Evolutionary conservation across 2,888 invertebrate species (phyloP).

Genomic region (Erebia palarica): DNA sequence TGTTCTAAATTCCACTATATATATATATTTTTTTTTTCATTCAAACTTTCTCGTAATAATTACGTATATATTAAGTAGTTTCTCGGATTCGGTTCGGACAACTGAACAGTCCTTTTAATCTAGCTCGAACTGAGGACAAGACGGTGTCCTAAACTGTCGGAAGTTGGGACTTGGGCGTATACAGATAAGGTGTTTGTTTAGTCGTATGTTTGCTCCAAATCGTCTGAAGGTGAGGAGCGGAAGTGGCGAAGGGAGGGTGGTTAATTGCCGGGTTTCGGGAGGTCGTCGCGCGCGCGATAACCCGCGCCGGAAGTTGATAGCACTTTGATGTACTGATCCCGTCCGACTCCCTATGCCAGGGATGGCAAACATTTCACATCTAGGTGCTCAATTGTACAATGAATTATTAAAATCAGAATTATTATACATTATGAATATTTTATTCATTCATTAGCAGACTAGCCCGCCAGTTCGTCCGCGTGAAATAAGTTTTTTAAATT

Average conservation of each 20-base stretch:
- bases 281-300: conserved; percentile 69
- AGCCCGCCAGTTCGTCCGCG: too few relatives aligned
- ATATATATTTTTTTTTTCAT: too few relatives aligned
- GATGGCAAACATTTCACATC: background rate
- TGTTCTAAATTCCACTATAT: too few relatives aligned
- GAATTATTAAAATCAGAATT: background rate
- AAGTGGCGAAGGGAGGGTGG: conserved; percentile 55
- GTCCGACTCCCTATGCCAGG: conserved; percentile 54
- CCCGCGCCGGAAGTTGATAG: conserved; percentile 78
- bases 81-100: too few relatives aligned
- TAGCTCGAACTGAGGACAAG: background rate
- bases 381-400: background rate
- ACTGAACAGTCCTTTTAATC: too few relatives aligned
- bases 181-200: conserved; percentile 41
- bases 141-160: conserved; percentile 3
- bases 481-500: too few relatives aligned
- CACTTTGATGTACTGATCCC: conserved; percentile 74
- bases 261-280: conserved; percentile 77
- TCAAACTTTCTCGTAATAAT: too few relatives aligned
- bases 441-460: too few relatives aligned
- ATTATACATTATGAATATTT: too few relatives aligned
- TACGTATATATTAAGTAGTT: too few relatives aligned
- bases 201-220: conserved; percentile 45
- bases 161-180: background rate
- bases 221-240: conserved; percentile 50